Evolutionary conservation across 2,888 invertebrate species (phyloP), one percentile per base, ranked within the genome.

Genomic region (Eurois occulta): DNA sequence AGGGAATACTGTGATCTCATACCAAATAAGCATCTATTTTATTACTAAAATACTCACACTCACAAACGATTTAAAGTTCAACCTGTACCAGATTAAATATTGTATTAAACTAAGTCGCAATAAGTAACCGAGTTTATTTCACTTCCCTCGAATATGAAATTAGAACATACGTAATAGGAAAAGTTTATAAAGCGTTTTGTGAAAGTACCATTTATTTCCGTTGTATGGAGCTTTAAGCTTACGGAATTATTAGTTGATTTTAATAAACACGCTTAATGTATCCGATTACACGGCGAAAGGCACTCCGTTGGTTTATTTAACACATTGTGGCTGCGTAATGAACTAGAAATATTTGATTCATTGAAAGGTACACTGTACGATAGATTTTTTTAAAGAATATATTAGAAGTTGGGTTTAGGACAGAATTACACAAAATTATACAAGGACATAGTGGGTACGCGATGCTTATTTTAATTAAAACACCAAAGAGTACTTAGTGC

Each of bases 1-100:
- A 85, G 85, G 80, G 75, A 81, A 87, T 87, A 90, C 90, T 88
- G 75, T 77, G 35, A 79, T 83, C 87, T 89, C 88, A 91, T 91
- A 91, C 88, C 81, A 89, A 92, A 89, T 89, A 86, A 90, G 84
- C 86, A 48, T 67, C 48, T 72, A 72, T 66, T 65, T 62, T 78
- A 75, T 60, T 73, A 65, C 74, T 67, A 72, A 4, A 43, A 35
- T 43, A 0, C 18, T 32, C 3, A 41, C 35, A 70, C 28, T 58
- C 43, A 62, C 13, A 48, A 43, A 32, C 35, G 24, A 77, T 76
- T 72, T 70, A 24, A 81, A 86, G 60, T 58, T 48, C 48, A 72
- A 72, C 67, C 24, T 28, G 74, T 75, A 70, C 46, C 69, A 72
- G 68, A 76, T 77, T 35, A 55, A 69, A 77, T 75, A 83, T 80